Conservation (phyloP, 2,113 vertebrate genomes). For the Guaruba guarouba region DNA sequence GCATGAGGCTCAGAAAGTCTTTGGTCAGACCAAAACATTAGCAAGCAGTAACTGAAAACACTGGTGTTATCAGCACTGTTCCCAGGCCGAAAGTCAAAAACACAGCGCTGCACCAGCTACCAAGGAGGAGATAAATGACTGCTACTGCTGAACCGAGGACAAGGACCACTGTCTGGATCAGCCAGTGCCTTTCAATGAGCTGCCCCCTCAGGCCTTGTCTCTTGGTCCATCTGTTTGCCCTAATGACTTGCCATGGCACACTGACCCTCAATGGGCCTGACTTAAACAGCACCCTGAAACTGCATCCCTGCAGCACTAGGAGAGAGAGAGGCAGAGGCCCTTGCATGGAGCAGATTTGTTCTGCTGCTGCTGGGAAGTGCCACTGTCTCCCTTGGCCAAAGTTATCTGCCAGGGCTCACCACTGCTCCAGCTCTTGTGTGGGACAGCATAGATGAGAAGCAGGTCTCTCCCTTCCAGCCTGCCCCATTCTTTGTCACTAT, state of each 20-base stretch:
- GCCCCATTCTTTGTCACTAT: neutral
- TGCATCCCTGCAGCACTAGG: neutral
- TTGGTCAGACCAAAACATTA: too few species aligned
- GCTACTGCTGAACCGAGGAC: too few species aligned
- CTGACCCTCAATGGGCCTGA: too few species aligned
- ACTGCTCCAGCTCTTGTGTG: neutral
- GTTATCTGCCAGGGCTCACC: neutral
- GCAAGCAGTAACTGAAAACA: too few species aligned
- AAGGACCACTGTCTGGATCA: neutral
- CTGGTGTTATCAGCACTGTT: too few species aligned
- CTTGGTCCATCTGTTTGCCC: neutral
- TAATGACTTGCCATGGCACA: neutral
- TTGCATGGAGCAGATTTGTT: neutral
- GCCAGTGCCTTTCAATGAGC: fast-evolving
- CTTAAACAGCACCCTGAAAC: neutral
- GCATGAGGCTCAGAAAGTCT: too few species aligned
- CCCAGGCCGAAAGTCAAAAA: too few species aligned
- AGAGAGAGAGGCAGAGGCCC: neutral
- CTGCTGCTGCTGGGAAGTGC: neutral
- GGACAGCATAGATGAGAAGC: fast-evolving
- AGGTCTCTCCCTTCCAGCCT: neutral
- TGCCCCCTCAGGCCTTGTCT: neutral
- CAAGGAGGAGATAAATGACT: too few species aligned
- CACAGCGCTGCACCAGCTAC: too few species aligned
- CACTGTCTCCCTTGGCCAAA: neutral